phyloP scores from a whole-genome alignment of 1,140 invertebrate genomes.

The Theocolax elegans region DNA sequence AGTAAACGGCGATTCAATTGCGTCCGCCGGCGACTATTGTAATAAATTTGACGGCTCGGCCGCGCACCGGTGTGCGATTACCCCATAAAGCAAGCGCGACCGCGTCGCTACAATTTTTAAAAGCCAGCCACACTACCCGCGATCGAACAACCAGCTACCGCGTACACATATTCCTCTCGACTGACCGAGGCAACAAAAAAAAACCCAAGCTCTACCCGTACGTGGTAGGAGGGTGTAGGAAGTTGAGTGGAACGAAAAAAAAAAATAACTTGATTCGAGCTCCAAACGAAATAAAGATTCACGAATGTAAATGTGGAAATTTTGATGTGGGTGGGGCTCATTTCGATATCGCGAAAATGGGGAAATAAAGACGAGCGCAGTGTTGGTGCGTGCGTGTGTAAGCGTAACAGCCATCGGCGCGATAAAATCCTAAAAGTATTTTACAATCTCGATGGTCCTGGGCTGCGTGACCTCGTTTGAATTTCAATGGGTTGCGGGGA shows the following conservation, averaged over 20 bases:
- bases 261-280: not conserved
- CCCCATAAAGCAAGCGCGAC: not conserved
- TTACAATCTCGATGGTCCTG: conserved; percentile 20
- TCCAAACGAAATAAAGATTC: not conserved
- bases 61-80: not conserved
- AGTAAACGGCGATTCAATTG: conserved; percentile 18
- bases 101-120: not conserved
- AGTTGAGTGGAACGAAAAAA: not conserved
- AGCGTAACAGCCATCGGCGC: conserved; percentile 1
- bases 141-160: not conserved
- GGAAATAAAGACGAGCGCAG: not conserved
- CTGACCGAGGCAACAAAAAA: not conserved
- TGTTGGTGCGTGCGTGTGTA: not conserved
- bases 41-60: conserved; percentile 21
- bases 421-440: conserved; percentile 37
- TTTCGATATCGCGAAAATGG: conserved; percentile 4
- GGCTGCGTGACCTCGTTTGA: conserved; percentile 31
- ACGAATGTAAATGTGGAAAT: not conserved
- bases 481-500: conserved; percentile 36
- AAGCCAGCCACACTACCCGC: not conserved
- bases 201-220: not conserved
- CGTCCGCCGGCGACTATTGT: conserved; percentile 9
- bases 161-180: no score
- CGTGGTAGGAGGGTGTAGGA: no score
- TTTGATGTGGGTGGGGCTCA: not conserved